These are phyloP conservation scores for Tupiocoris notatus DNA, from an alignment of 2,888 invertebrate genomes.

Conservation along the genomic window DNA sequence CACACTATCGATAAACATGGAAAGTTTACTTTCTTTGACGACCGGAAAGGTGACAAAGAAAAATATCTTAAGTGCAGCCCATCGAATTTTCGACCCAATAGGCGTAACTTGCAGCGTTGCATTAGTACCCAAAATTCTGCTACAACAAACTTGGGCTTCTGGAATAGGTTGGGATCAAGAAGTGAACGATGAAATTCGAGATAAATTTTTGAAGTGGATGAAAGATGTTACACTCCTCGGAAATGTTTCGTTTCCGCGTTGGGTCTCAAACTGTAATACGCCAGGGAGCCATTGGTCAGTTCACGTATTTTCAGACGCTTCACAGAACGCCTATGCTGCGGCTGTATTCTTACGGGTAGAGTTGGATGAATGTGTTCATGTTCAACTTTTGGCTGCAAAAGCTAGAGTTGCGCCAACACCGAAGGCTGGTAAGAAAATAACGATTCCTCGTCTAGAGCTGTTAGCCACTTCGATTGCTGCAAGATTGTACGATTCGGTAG, in stretches of 20 bases:
- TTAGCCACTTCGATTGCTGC: too few species aligned
- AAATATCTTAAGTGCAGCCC: background rate
- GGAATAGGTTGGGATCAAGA: too few species aligned
- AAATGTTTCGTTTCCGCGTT: too few species aligned
- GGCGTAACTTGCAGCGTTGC: slow-evolving; percentile 6
- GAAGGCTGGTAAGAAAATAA: background rate
- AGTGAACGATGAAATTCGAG: too few species aligned
- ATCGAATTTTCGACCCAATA: slow-evolving; percentile 4
- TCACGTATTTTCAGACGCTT: too few species aligned
- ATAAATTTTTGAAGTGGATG: slow-evolving; percentile 17
- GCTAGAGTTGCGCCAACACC: slow-evolving; percentile 4
- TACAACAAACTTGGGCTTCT: too few species aligned
- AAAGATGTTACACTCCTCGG: background rate
- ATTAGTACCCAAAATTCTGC: background rate
- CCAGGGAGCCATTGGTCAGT: too few species aligned
- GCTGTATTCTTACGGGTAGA: too few species aligned
- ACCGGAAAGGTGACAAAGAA: background rate
- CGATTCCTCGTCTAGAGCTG: slow-evolving; percentile 8
- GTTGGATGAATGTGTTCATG: background rate
- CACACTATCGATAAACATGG: too few species aligned
- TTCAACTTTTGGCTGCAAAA: background rate
- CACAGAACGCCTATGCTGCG: too few species aligned
- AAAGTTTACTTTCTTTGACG: background rate
- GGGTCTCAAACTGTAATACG: too few species aligned
- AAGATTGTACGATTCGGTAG: background rate